Evolutionary conservation across 2,797 vertebrate genomes (phyloP).

Genomic region (Cichlasoma orientale): DNA sequence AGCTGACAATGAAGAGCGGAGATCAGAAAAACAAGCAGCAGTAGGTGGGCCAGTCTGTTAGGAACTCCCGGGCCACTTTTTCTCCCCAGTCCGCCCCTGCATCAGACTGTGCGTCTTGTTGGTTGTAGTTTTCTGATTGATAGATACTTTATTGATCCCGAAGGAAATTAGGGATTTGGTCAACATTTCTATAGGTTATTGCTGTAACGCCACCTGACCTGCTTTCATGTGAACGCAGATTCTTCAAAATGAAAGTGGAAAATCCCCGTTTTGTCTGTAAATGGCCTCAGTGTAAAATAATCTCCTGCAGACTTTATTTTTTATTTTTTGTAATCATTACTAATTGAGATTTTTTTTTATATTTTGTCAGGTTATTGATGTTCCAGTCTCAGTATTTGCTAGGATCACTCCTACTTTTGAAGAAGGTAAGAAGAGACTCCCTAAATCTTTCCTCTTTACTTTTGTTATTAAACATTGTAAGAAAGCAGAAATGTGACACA

Average conservation of each 20-base stretch:
- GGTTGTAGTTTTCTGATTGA: too few relatives aligned
- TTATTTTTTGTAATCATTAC: fast-evolving
- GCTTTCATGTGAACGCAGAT: neutral
- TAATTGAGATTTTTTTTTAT: neutral
- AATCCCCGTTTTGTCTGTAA: neutral
- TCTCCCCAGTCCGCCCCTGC: too few relatives aligned
- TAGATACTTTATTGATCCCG: too few relatives aligned
- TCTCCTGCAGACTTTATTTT: neutral
- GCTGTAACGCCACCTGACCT: too few relatives aligned
- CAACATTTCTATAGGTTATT: too few relatives aligned
- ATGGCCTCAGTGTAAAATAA: neutral
- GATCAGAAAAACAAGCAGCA: too few relatives aligned
- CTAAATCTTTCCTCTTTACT: neutral
- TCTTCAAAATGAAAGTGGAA: neutral
- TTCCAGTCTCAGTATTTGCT: conserved; percentile 25
- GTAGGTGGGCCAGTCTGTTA: too few relatives aligned
- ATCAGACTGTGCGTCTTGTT: too few relatives aligned
- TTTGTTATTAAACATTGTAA: neutral
- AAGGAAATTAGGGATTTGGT: too few relatives aligned
- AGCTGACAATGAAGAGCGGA: too few relatives aligned
- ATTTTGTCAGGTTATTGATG: conserved; percentile 58
- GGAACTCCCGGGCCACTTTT: too few relatives aligned
- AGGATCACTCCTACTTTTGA: neutral
- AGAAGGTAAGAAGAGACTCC: conserved; percentile 32
- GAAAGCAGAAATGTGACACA: neutral